These are phyloP conservation scores for Dynastes maya DNA, from an alignment of 2,888 invertebrate species.

Conservation along the genomic window DNA sequence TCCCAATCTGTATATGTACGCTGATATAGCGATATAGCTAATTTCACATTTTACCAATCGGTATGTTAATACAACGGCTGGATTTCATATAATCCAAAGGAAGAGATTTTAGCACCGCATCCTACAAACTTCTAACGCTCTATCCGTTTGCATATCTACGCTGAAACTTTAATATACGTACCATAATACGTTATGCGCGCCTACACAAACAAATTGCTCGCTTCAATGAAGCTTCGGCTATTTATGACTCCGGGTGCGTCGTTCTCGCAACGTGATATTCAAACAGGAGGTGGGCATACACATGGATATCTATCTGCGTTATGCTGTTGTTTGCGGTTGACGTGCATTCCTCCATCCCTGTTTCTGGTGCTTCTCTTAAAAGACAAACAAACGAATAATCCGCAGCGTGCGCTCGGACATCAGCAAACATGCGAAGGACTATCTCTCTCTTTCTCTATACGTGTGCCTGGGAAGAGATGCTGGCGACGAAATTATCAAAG, in stretches of 20 bases:
- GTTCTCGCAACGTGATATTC: not conserved
- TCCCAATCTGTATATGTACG: too few species aligned
- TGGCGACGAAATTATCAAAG: not conserved
- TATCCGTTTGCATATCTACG: not conserved
- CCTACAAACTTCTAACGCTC: too few species aligned
- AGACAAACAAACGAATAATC: constrained; percentile 35
- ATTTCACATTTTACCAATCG: too few species aligned
- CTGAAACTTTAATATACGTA: not conserved
- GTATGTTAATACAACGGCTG: too few species aligned
- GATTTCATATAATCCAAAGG: too few species aligned
- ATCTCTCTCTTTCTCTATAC: not conserved
- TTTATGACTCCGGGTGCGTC: not conserved
- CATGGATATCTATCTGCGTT: not conserved
- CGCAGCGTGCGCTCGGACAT: constrained; percentile 19
- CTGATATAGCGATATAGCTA: too few species aligned
- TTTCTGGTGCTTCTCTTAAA: not conserved
- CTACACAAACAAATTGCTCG: constrained; percentile 7
- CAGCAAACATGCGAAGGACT: constrained; percentile 2
- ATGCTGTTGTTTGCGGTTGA: constrained; percentile 16
- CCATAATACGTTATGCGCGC: too few species aligned
- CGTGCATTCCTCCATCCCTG: not conserved
- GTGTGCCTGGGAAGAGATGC: not conserved
- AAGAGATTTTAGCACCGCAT: too few species aligned
- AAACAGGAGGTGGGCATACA: not conserved
- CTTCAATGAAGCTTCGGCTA: not conserved